phyloP scores from a whole-genome alignment of 2,113 vertebrate genomes.

The Myotis davidii region DNA sequence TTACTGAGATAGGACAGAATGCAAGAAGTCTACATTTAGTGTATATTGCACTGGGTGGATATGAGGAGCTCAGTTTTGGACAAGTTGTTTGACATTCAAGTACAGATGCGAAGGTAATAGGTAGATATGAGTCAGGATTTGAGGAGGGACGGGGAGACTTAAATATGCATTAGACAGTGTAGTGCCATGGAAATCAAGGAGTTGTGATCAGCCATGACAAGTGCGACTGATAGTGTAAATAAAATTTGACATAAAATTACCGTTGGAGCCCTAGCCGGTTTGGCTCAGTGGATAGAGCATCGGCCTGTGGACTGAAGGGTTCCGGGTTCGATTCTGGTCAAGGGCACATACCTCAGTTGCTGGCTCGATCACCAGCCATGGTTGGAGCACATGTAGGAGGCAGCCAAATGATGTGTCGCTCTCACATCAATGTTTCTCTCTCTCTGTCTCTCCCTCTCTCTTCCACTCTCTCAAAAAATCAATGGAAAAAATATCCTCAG shows the following conservation, averaged over 20 bases:
- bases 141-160: not conserved
- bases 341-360: too few species aligned
- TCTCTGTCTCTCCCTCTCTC: too few species aligned
- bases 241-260: not conserved
- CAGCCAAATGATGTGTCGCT: too few species aligned
- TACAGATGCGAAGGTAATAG: not conserved
- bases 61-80: not conserved
- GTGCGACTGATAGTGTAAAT: not conserved
- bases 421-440: too few species aligned
- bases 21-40: not conserved
- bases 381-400: too few species aligned
- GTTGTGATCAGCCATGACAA: not conserved
- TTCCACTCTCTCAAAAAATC: too few species aligned
- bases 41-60: not conserved
- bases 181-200: not conserved
- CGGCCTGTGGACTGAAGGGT: too few species aligned
- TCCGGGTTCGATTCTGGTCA: too few species aligned
- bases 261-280: not conserved
- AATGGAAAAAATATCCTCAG: too few species aligned
- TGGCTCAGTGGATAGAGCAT: too few species aligned
- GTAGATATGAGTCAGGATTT: not conserved
- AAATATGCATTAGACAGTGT: not conserved
- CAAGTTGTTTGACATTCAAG: not conserved
- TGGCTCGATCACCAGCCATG: too few species aligned
- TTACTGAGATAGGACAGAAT: not conserved